Evolutionary conservation across 2,797 vertebrate species (phyloP).

Genomic region (Pipistrellus pipistrellus): DNA sequence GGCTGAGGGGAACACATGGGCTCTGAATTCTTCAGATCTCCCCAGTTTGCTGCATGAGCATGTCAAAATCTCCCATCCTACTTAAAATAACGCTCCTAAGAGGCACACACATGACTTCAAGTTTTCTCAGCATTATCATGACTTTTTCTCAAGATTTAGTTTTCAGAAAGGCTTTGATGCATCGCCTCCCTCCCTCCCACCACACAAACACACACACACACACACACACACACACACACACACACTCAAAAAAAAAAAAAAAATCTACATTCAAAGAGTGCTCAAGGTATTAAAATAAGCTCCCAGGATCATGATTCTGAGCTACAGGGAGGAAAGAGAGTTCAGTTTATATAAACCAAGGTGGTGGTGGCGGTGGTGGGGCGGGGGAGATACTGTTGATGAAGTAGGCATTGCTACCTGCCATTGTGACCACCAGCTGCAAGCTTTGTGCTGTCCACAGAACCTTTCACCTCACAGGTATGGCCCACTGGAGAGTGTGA

Average conservation of each 20-base stretch:
- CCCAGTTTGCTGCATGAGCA: not conserved
- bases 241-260: no score
- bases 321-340: not conserved
- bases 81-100: constrained; percentile 26
- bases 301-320: not conserved
- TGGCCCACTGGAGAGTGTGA: not conserved
- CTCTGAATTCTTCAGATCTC: not conserved
- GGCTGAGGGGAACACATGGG: not conserved
- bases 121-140: not conserved
- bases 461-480: not conserved
- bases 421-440: not conserved
- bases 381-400: not conserved
- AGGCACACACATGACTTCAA: not conserved
- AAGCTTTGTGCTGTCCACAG: not conserved
- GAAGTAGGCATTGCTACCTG: not conserved
- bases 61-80: not conserved
- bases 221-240: no score
- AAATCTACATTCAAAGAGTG: not conserved
- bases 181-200: not conserved
- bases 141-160: not conserved
- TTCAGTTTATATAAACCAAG: not conserved
- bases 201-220: no score
- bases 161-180: not conserved
- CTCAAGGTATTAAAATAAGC: not conserved
- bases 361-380: rapidly evolving